Conservation (phyloP, 2,888 invertebrate species). For the Salticus scenicus region DNA sequence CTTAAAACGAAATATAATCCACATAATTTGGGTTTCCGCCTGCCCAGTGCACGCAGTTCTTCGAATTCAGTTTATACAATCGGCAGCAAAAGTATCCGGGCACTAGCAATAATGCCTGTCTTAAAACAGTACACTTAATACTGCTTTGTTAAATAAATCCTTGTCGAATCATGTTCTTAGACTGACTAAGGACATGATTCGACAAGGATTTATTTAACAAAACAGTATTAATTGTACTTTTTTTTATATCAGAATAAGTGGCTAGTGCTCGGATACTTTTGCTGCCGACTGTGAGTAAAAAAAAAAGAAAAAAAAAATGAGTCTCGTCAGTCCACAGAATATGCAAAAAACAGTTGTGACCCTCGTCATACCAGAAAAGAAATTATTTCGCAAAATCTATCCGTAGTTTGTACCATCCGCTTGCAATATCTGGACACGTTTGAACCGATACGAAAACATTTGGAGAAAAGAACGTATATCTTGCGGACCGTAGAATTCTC, state of each 20-base stretch:
- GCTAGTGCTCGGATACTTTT: no score
- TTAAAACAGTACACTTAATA: no score
- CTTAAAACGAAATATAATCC: not conserved
- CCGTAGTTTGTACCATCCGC: not conserved
- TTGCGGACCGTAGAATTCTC: not conserved
- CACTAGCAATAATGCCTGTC: no score
- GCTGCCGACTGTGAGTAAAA: no score
- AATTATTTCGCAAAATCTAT: constrained; percentile 15
- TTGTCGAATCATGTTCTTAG: no score
- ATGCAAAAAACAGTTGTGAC: not conserved
- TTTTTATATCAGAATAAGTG: no score
- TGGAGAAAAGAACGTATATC: not conserved
- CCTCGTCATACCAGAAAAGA: not conserved
- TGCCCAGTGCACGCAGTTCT: not conserved
- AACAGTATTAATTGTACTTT: no score
- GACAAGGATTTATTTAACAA: no score
- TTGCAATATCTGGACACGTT: not conserved
- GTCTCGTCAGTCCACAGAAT: not conserved
- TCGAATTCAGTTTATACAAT: not conserved
- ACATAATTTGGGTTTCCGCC: not conserved
- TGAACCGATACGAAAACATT: not conserved
- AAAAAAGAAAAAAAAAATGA: not conserved
- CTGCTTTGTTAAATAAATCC: no score
- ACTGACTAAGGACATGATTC: no score
- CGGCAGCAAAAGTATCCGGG: no score